Evolutionary conservation across 2,797 vertebrate species (phyloP), one percentile per base, ranked within the genome.

Genomic region (Huso huso): DNA sequence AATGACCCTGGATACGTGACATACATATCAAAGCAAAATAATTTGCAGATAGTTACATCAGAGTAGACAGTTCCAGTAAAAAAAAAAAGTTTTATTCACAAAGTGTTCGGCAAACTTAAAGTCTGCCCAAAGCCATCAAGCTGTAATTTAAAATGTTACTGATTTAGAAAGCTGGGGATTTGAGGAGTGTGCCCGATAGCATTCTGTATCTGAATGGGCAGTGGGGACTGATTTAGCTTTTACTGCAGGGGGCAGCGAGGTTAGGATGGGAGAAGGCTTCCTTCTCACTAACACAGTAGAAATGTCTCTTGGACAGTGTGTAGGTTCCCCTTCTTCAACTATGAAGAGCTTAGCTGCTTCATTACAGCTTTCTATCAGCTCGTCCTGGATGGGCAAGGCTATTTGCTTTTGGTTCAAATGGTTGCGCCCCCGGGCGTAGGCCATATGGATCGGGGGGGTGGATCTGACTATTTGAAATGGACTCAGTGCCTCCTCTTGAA

Each of bases 91-190:
- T 3, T 37, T 37, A 37, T 37, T 37, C 23, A 37, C 23, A 37
- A 37, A 37, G 23, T 37, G 23, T 37, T 37, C 4, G 23, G 23
- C 23, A 37, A 37, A 37, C 23, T 37, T 37, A 37, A 37, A 37
- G 23, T 37, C 23, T 37, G 23, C 23, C 23, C 23, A 37, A 3
- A 3, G 4, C 23, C 23, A 37, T 37, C 23, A 53, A 49, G 15
- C 49, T 1, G 5, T 62, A n/a, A 7, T 18, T 81, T 73, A 93
- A 75, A 92, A 95, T 0, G 91, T 92, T 75, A 93, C 85, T 0
- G 91, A 91, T 79, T 93, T 93, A 69, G 90, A 87, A 69, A 93
- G 80, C 64, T 86, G 86, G 59, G 75, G 75, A 60, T 75, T 73
- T 49, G 81, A 73, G 61, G 84, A 69, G 64, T 83, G 79, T 71